Percentiles rank a stretch among this genome's conserved stretches.
Conservation (phyloP, 2,113 vertebrate species). For the Euleptes europaea region DNA sequence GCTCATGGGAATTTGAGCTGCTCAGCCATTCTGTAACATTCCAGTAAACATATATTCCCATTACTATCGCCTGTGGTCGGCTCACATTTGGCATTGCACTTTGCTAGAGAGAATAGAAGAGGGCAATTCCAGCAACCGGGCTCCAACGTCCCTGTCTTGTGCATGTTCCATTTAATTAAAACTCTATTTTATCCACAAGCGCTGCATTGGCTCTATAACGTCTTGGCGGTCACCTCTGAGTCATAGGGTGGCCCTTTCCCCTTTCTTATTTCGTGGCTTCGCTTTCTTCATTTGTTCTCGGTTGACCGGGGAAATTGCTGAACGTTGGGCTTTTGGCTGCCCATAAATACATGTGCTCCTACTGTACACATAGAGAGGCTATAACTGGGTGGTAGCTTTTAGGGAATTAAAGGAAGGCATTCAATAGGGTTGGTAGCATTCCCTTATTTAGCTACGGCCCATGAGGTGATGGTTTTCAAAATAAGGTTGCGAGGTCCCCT, state of each 20-base stretch:
- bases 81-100: neutral
- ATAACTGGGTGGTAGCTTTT: slow-evolving; percentile 38
- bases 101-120: slow-evolving; percentile 18
- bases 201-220: slow-evolving; percentile 12
- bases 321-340: slow-evolving; percentile 47
- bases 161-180: slow-evolving; percentile 55
- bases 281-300: slow-evolving; percentile 65
- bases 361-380: neutral
- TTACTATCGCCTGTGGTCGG: neutral
- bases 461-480: neutral
- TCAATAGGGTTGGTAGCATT: slow-evolving; percentile 23
- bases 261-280: slow-evolving; percentile 66
- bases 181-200: slow-evolving; percentile 34
- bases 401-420: slow-evolving; percentile 59
- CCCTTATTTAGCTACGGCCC: accelerated
- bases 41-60: slow-evolving; percentile 2
- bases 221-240: slow-evolving; percentile 41
- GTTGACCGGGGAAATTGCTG: slow-evolving; percentile 70
- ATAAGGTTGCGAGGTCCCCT: too few relatives aligned
- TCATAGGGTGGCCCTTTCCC: slow-evolving; percentile 55
- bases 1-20: neutral
- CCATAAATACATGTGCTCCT: slow-evolving; percentile 64
- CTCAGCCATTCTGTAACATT: neutral
- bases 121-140: slow-evolving; percentile 18
- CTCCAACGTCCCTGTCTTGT: slow-evolving; percentile 22